A percentile compares a stretch with the other conserved stretches of the same genome.
These are phyloP conservation scores for Ceratotherium simum DNA, from an alignment of 2,113 vertebrate species.

Conservation along the genomic window DNA sequence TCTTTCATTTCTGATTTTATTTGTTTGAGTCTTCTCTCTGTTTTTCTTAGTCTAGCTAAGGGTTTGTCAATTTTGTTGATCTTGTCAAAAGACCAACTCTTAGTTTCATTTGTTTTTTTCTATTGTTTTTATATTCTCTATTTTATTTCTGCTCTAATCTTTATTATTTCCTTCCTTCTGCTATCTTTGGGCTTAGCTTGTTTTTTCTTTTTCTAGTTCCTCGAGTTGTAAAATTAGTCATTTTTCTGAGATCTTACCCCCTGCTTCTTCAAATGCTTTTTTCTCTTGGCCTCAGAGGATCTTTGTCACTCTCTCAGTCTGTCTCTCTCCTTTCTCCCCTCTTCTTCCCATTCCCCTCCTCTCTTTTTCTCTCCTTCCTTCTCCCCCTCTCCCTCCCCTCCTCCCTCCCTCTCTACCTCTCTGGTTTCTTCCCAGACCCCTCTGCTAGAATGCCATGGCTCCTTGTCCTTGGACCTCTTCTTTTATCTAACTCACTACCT, in stretches of 20 bases:
- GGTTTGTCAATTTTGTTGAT: background rate
- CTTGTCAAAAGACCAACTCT: background rate
- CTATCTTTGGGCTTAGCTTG: background rate
- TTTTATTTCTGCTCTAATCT: background rate
- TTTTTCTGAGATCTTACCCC: background rate
- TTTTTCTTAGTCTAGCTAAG: background rate
- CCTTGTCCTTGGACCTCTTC: background rate
- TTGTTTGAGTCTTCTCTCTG: background rate
- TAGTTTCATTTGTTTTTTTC: background rate
- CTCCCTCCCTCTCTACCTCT: background rate
- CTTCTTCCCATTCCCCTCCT: too few species aligned
- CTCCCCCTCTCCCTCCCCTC: too few species aligned
- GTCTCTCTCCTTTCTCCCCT: background rate
- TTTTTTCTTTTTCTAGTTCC: background rate
- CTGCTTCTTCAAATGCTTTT: background rate
- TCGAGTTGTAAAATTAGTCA: background rate
- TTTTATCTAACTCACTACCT: background rate
- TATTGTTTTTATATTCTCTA: background rate
- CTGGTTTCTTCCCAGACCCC: background rate
- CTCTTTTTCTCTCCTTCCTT: background rate
- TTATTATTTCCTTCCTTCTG: background rate
- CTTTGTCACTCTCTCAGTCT: background rate
- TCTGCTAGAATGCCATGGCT: background rate
- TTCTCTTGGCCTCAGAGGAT: background rate
- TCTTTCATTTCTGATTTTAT: conserved; percentile 4